Conservation (phyloP, 1,140 invertebrate genomes). For the Neoseiulus cucumeris region DNA sequence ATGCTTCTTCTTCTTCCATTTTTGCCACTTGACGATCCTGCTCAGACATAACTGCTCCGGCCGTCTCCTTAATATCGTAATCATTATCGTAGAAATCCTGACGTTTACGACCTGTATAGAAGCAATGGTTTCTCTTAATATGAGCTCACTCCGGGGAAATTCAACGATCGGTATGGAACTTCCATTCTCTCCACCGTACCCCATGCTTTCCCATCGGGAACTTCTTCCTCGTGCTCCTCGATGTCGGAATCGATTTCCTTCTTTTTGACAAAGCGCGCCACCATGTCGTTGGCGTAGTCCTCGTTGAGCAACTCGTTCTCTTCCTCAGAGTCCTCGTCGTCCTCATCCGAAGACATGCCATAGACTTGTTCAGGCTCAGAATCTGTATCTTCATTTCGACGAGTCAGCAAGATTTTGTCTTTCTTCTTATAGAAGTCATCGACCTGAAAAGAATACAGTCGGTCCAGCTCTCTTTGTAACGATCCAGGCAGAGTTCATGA, state of each 20-base stretch:
- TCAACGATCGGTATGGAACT: no score
- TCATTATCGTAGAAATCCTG: constrained; percentile 61
- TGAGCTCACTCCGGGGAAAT: no score
- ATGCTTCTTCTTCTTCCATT: constrained; percentile 20
- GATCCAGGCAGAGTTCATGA: no score
- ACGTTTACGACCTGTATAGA: constrained; percentile 31
- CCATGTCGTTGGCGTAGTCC: not conserved
- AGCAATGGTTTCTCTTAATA: no score
- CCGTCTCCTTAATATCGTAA: constrained; percentile 29
- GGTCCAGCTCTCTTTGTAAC: no score
- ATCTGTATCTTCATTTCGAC: not conserved
- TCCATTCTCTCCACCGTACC: constrained; percentile 36
- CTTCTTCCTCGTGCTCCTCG: constrained; percentile 23
- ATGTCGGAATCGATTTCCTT: constrained; percentile 5
- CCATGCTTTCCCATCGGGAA: constrained; percentile 63
- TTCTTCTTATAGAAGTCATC: not conserved
- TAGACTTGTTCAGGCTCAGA: not conserved
- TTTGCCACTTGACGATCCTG: constrained; percentile 22
- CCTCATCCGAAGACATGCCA: not conserved
- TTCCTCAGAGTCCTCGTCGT: not conserved
- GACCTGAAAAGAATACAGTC: not conserved
- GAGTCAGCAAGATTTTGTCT: not conserved
- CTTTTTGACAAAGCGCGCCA: not conserved
- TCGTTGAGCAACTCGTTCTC: not conserved
- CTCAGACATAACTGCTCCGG: constrained; percentile 30